Conservation (phyloP, 2,797 vertebrate genomes). For the Scleropages formosus region DNA sequence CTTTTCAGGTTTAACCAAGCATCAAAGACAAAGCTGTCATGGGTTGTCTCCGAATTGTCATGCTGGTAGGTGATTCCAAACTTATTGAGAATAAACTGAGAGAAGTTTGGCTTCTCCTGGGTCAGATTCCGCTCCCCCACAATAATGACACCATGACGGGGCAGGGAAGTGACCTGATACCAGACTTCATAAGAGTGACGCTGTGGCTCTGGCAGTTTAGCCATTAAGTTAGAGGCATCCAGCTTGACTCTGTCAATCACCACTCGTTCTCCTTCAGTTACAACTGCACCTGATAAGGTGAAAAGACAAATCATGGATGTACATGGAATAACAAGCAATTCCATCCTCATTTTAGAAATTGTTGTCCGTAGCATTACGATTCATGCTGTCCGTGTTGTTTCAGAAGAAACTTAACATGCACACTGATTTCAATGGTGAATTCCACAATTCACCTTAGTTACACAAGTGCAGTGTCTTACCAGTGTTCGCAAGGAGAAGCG, state of each 20-base stretch:
- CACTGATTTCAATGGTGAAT: neutral
- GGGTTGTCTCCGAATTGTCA: slow-evolving; percentile 80
- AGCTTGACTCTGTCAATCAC: slow-evolving; percentile 76
- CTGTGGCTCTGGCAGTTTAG: slow-evolving; percentile 71
- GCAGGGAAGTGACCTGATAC: slow-evolving; percentile 81
- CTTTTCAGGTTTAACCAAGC: slow-evolving; percentile 81
- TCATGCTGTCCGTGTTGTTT: neutral
- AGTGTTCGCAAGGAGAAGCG: slow-evolving; percentile 78
- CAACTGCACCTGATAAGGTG: slow-evolving; percentile 66
- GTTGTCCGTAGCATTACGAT: neutral
- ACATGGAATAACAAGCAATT: slow-evolving; percentile 7
- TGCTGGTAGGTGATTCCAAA: slow-evolving; percentile 82
- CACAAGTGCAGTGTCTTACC: slow-evolving; percentile 59
- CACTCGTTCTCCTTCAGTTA: slow-evolving; percentile 78
- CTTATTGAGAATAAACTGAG: slow-evolving; percentile 80
- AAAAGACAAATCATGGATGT: neutral
- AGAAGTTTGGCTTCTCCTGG: slow-evolving; percentile 83
- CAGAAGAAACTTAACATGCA: neutral
- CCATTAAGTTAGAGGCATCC: slow-evolving; percentile 82
- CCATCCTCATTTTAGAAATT: neutral
- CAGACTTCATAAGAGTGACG: slow-evolving; percentile 77
- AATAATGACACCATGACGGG: slow-evolving; percentile 73
- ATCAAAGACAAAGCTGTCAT: slow-evolving; percentile 77
- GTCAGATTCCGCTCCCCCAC: slow-evolving; percentile 83
- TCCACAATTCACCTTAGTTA: neutral